Conservation (phyloP, 2,113 vertebrate species). For the Chloropsis hardwickii region DNA sequence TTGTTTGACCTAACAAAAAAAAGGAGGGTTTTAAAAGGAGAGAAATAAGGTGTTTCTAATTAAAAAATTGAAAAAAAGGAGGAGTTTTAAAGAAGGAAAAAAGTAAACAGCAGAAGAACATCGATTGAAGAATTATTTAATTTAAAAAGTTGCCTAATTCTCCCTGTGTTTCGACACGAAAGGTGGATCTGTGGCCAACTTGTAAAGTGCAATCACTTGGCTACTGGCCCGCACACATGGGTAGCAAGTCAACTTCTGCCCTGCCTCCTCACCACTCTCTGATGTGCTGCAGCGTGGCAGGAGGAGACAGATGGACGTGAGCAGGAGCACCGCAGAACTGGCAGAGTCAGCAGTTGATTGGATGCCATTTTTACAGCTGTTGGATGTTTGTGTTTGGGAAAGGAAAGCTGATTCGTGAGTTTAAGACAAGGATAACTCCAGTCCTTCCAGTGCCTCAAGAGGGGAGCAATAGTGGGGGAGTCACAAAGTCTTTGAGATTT, state of each 20-base stretch:
- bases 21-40: conserved; percentile 39
- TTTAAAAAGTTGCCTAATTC: conserved; percentile 23
- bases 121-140: conserved; percentile 13
- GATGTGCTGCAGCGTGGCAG: conserved; percentile 20
- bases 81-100: neutral
- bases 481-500: neutral
- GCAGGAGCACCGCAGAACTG: neutral
- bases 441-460: neutral
- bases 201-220: conserved; percentile 28
- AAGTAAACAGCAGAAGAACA: neutral
- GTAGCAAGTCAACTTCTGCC: neutral
- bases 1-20: conserved; percentile 63
- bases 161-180: neutral
- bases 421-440: neutral
- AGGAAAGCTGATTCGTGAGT: neutral
- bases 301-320: conserved; percentile 11
- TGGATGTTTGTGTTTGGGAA: conserved; percentile 27
- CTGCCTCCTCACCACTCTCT: neutral
- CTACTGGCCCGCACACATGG: conserved; percentile 32
- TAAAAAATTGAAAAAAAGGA: neutral
- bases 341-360: conserved; percentile 21
- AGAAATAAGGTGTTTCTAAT: conserved; percentile 52
- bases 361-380: conserved; percentile 57
- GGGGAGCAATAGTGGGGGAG: neutral
- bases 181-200: conserved; percentile 23